Conservation (phyloP, 2,797 vertebrate species). For the Miichthys miiuy region DNA sequence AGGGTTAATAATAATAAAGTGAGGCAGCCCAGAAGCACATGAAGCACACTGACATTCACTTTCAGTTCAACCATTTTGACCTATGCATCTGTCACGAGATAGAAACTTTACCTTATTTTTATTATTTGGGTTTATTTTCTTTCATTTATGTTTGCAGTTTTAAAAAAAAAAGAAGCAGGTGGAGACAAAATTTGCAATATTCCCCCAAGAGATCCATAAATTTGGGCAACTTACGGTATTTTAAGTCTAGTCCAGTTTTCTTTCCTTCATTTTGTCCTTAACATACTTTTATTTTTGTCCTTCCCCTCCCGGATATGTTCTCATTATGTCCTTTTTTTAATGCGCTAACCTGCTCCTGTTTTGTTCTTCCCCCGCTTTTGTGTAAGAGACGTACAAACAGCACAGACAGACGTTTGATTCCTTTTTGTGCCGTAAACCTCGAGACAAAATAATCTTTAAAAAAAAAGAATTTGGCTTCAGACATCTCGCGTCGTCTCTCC, state of each 20-base stretch:
- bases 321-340: neutral
- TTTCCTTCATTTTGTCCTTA: neutral
- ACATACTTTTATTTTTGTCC: neutral
- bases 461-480: neutral
- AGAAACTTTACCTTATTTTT: neutral
- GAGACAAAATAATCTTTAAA: neutral
- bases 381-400: neutral
- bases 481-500: no score
- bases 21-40: slow-evolving; percentile 16
- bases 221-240: neutral
- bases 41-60: slow-evolving; percentile 9
- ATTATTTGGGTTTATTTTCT: neutral
- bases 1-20: neutral
- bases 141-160: slow-evolving; percentile 15
- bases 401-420: neutral
- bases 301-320: neutral
- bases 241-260: neutral
- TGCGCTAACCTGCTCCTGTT: neutral
- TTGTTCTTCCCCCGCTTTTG: neutral
- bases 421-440: slow-evolving; percentile 9
- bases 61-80: slow-evolving; percentile 14
- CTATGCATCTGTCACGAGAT: slow-evolving; percentile 36
- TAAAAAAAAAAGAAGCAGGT: slow-evolving; percentile 1
- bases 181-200: slow-evolving; percentile 8
- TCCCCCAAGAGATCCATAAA: neutral